These are phyloP conservation scores for Hippocampus abdominalis DNA, from an alignment of 2,113 vertebrate genomes.

Conservation along the genomic window DNA sequence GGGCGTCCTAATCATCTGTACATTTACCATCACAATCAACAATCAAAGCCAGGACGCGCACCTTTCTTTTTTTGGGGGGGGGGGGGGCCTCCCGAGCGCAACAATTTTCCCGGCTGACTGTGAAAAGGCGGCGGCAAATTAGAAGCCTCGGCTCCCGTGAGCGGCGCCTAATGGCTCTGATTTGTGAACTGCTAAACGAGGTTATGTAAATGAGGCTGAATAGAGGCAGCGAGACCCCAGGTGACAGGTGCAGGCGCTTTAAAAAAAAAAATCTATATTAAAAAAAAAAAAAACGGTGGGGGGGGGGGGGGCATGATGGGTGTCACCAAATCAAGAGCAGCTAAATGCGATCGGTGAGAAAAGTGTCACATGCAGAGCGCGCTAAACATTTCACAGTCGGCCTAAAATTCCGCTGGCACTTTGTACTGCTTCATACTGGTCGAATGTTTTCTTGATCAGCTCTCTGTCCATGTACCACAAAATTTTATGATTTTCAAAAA, in stretches of 20 bases:
- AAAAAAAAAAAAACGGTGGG: conserved; percentile 35
- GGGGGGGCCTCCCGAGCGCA: conserved; percentile 86
- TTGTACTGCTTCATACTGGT: too few relatives aligned
- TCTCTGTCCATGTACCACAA: too few relatives aligned
- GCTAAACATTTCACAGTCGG: not conserved
- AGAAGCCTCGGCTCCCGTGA: conserved; percentile 99
- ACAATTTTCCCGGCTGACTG: conserved; percentile 97
- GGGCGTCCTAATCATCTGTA: conserved; percentile 99
- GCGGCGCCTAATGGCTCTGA: conserved; percentile 99
- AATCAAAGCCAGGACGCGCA: conserved; percentile 99
- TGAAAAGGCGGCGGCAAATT: conserved; percentile 99
- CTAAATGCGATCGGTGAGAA: not conserved
- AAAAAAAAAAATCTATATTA: not conserved
- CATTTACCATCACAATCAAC: conserved; percentile 99
- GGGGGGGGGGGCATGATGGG: conserved; percentile 42
- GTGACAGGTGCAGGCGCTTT: conserved; percentile 98
- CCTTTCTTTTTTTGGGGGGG: conserved; percentile 85
- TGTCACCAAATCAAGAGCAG: conserved; percentile 11
- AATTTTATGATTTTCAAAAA: too few relatives aligned
- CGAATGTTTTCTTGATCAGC: too few relatives aligned
- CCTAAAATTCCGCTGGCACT: too few relatives aligned
- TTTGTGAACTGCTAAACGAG: conserved; percentile 99
- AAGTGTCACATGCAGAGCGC: not conserved
- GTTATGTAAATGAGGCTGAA: conserved; percentile 99
- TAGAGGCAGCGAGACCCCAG: conserved; percentile 96